phyloP scores from a whole-genome alignment of 2,888 invertebrate genomes.

The Gymnoscelis rufifasciata region DNA sequence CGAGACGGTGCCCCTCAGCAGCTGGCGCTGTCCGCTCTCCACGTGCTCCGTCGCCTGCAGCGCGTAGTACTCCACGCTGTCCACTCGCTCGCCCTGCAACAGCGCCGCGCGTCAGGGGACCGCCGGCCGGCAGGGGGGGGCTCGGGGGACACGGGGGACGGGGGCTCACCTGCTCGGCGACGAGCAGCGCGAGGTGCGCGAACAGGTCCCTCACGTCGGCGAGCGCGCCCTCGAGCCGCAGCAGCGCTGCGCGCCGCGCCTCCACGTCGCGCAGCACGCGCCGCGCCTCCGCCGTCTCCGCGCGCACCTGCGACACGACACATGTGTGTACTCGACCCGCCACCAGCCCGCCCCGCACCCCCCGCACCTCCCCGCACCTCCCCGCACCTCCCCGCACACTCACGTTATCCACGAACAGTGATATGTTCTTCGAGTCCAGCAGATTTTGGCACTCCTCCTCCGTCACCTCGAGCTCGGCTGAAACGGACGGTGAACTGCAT shows the following conservation, averaged over 20 bases:
- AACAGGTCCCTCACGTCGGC: conserved; percentile 89
- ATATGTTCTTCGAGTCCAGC: conserved; percentile 61
- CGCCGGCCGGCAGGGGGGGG: no score
- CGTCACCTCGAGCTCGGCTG: conserved; percentile 64
- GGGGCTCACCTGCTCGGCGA: conserved; percentile 82
- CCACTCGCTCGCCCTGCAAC: conserved; percentile 81
- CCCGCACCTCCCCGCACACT: conserved; percentile 27
- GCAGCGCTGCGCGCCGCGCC: conserved; percentile 88
- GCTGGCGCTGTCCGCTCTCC: conserved; percentile 74
- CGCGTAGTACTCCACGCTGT: conserved; percentile 83
- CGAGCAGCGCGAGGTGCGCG: conserved; percentile 88
- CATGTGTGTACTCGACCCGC: background rate
- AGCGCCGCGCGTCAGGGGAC: background rate
- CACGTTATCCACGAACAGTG: conserved; percentile 71
- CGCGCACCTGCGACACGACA: conserved; percentile 81
- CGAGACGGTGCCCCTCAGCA: conserved; percentile 72
- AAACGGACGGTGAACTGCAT: no score
- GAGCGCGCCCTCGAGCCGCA: conserved; percentile 89
- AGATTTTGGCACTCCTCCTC: conserved; percentile 71
- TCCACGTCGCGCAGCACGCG: conserved; percentile 88
- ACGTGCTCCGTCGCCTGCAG: conserved; percentile 80
- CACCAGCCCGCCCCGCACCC: background rate
- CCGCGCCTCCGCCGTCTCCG: conserved; percentile 88
- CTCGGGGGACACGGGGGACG: no score
- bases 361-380: background rate